Conservation (phyloP, 2,888 invertebrate genomes). For the Baronia brevicornis region DNA sequence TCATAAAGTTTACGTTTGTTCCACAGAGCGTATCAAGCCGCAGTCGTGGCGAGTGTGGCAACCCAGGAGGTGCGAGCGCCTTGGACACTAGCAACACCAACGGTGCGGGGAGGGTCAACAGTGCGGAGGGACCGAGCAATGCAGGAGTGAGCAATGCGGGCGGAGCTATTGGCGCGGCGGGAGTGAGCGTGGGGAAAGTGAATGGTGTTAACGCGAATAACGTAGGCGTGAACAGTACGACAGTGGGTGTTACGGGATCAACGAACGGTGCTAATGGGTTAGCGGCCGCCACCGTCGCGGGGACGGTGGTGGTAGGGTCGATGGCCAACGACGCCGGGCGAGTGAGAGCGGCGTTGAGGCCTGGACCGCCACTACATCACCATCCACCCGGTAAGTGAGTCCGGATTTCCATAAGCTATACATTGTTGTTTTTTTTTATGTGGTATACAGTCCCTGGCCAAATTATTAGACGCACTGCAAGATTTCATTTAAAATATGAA, state of each 20-base stretch:
- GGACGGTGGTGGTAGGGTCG: too few relatives aligned
- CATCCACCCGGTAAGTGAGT: constrained; percentile 57
- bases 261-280: constrained; percentile 5
- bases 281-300: constrained; percentile 6
- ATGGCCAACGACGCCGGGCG: constrained; percentile 21
- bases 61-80: not conserved
- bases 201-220: too few relatives aligned
- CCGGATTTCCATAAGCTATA: not conserved
- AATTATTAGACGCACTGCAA: too few relatives aligned
- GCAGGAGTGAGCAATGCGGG: constrained; percentile 27
- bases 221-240: too few relatives aligned
- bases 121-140: constrained; percentile 17
- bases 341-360: constrained; percentile 48
- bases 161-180: constrained; percentile 11
- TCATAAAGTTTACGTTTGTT: not conserved
- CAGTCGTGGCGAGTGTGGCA: constrained; percentile 9
- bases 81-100: not conserved
- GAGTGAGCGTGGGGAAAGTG: too few relatives aligned
- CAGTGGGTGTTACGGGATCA: too few relatives aligned
- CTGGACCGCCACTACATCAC: constrained; percentile 54
- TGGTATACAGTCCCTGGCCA: too few relatives aligned
- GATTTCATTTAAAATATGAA: too few relatives aligned
- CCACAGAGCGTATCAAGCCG: constrained; percentile 18
- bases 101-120: constrained; percentile 7
- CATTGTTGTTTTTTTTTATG: not conserved